Base-by-base conservation (phyloP, 2,888 invertebrate species). In the Leucania comma region DNA sequence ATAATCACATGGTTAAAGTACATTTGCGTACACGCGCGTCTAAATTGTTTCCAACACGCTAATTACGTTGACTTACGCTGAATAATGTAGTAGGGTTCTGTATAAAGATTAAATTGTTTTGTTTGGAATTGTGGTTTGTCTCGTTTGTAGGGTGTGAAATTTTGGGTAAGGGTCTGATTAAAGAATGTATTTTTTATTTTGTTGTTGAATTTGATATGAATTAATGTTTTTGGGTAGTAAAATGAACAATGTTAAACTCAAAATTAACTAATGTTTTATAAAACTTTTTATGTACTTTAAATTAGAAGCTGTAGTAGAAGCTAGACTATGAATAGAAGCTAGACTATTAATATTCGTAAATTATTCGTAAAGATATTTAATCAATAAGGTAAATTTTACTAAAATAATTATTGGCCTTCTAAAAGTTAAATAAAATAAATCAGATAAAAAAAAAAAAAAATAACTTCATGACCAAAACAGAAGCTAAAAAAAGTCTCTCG, bases 41-140 rank as follows among this genome's bases (percentile, higher is more conserved):
- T 77, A 82, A 87, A 88, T 88, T 88, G 84, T 88, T 87, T 85
- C 77, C 71, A 83, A 82, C 87, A 88, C 88, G 87, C 85, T 86
- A 87, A 87, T 89, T 87, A 75, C 78, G 59, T 72, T 74, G 68
- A 73, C 63, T 75, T 81, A 58, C 68, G 58, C 61, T 75, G 76
- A 79, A 81, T 83, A 80, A 60, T 70, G 26, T 64, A 71, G 66
- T 56, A 62, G 62, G 79, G 83, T 83, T 84, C 83, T 64, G 80
- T 75, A 77, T 46, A 53, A 38, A 58, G 66, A 70, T 54, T 77
- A 42, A 60, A 70, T 74, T 68, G 32, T 71, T 68, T 78, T 69
- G 57, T 67, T 67, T 62, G 35, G 42, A 38, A 63, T 64, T 53
- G 69, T 68, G 57, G 54, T 62, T 68, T 48, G 46, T 77, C 10